Evolutionary conservation across 1,140 invertebrate species (phyloP), one percentile per base, ranked within the genome.

Genomic region (Drosophila dunni): DNA sequence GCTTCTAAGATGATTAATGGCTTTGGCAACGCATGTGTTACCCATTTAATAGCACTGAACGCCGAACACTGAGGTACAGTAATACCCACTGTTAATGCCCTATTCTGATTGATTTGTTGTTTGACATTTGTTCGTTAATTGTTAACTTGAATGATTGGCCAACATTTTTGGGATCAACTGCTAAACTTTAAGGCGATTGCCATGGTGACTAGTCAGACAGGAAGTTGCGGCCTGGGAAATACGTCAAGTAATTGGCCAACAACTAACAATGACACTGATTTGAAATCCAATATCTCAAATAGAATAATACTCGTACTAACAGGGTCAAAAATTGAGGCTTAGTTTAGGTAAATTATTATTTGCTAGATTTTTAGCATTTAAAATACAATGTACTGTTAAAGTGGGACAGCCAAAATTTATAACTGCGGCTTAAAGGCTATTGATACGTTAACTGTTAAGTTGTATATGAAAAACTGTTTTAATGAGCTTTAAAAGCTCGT

Each of bases 71-170:
- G 38, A 51, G 20, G 38, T 29, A 42, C 36, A 57, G 45, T 86
- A 83, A 79, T 71, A 82, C 75, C 79, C 67, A 57, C 65, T 82
- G 77, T 72, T 83, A 84, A 72, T 83, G 70, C 56, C 77, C 68
- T 58, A 29, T 54, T 67, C 75, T 89, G 84, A 88, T 88, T 88
- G 80, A 88, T 88, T 88, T 75, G 78, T 84, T 72, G 58, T 69
- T 73, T 86, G 64, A 70, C 60, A 62, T 85, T 63, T 64, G 51
- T 63, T 71, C 48, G 60, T 69, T 88, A 88, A 89, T 89, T 88
- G 83, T 78, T 88, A 66, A 65, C 73, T 89, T 84, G 77, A 74
- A 89, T 89, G 84, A 89, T 89, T 89, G 70, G 84, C 77, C 73
- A 89, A 88, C 42, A 69, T 67, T 78, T 70, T 71, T 64, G 9